These are phyloP conservation scores for Anthoscopus minutus DNA, from an alignment of 2,113 vertebrate genomes.

Conservation along the genomic window DNA sequence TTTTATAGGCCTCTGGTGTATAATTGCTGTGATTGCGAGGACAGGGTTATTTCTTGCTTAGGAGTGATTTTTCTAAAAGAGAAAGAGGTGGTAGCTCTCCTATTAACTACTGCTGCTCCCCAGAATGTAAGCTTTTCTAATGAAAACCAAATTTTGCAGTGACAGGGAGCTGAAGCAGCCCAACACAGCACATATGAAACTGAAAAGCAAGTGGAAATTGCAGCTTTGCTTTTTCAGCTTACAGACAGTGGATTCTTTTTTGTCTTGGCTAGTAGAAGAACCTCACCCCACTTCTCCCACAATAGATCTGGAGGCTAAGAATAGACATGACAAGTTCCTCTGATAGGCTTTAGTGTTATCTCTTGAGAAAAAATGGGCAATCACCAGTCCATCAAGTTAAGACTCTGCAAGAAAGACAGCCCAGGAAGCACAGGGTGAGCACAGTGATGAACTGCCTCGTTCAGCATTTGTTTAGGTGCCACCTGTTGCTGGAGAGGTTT, in stretches of 20 bases:
- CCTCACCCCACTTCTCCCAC: background rate
- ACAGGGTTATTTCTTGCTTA: background rate
- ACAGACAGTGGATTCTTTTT: conserved; percentile 13
- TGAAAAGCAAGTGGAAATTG: conserved; percentile 34
- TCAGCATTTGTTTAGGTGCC: background rate
- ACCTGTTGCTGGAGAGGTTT: background rate
- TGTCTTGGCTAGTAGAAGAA: background rate
- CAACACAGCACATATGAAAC: background rate
- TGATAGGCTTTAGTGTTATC: background rate
- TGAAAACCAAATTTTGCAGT: background rate
- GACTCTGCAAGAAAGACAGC: background rate
- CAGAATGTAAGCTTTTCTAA: background rate
- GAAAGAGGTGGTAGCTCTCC: background rate
- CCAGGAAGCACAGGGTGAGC: background rate
- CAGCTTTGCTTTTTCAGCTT: conserved; percentile 15
- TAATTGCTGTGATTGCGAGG: background rate
- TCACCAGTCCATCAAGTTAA: background rate
- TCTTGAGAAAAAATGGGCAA: background rate
- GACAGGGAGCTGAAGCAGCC: conserved; percentile 3
- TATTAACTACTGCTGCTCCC: background rate
- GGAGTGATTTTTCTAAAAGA: background rate
- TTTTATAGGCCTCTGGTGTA: background rate
- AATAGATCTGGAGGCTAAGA: background rate
- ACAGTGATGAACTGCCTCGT: background rate
- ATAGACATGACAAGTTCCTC: background rate